These are phyloP conservation scores for Takifugu rubripes DNA, from an alignment of 2,797 vertebrate genomes.

Conservation along the genomic window DNA sequence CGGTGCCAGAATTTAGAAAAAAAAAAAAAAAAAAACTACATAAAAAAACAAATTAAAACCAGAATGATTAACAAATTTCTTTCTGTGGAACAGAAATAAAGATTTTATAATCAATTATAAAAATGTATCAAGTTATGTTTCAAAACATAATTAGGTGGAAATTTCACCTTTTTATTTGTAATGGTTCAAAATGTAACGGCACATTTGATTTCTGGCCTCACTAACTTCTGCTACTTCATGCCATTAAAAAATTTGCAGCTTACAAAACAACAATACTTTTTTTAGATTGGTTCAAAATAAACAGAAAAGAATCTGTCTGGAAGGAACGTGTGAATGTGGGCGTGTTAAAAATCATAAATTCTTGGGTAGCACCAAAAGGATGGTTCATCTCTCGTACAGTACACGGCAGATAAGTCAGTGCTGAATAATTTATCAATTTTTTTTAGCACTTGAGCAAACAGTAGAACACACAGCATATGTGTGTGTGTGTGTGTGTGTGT, in stretches of 20 bases:
- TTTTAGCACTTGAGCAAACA: background rate
- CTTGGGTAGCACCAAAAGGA: conserved; percentile 11
- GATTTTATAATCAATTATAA: no score
- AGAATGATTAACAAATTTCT: no score
- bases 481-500: background rate
- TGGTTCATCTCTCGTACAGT: conserved; percentile 2
- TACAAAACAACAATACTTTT: conserved; percentile 14
- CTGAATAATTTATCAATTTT: conserved; percentile 8
- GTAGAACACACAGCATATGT: background rate
- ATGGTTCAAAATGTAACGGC: conserved; percentile 36
- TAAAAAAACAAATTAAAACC: no score
- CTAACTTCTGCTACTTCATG: no score
- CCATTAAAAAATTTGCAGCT: no score
- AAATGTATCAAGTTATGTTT: no score
- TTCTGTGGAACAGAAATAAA: no score
- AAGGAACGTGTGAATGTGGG: conserved; percentile 45
- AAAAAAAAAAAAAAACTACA: no score
- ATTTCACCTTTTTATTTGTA: conserved; percentile 22
- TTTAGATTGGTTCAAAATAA: conserved; percentile 7
- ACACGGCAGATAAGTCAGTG: conserved; percentile 13
- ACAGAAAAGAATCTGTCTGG: conserved; percentile 24
- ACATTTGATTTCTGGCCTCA: no score
- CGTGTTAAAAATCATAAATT: conserved; percentile 42
- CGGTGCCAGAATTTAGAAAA: no score
- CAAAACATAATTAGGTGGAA: conserved; percentile 28